phyloP scores from a whole-genome alignment of 1,140 invertebrate genomes.

The Centruroides sculpturatus region DNA sequence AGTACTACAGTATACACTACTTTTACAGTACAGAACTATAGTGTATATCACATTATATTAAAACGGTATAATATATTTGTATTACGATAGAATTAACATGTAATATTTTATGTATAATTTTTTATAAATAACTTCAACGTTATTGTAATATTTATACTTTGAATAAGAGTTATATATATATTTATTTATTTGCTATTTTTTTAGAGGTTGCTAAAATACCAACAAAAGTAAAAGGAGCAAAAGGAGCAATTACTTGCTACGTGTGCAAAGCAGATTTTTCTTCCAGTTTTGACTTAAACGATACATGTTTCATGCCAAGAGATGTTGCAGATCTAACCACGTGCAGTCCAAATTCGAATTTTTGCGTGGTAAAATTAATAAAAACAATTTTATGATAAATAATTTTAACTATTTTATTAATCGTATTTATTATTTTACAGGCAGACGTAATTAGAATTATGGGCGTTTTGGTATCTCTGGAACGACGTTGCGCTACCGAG shows the following conservation, averaged over 20 bases:
- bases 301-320: not conserved
- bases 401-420: too few species aligned
- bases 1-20: too few species aligned
- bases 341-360: not conserved
- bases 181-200: too few species aligned
- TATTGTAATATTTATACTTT: too few species aligned
- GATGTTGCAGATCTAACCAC: not conserved
- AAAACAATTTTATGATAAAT: too few species aligned
- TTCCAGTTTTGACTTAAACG: not conserved
- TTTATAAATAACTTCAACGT: too few species aligned
- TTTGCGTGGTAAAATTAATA: not conserved
- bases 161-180: too few species aligned
- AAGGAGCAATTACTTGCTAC: not conserved
- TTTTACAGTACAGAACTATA: too few species aligned
- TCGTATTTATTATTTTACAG: not conserved
- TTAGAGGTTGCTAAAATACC: not conserved
- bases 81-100: too few species aligned
- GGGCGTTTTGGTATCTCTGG: not conserved
- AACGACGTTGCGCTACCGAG: not conserved
- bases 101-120: too few species aligned
- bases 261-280: not conserved
- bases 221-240: not conserved
- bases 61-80: too few species aligned
- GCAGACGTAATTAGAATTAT: not conserved
- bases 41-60: too few species aligned